A percentile compares a stretch with the other conserved stretches of the same genome.
Evolutionary conservation across 2,113 vertebrate species (phyloP).

Genomic region (Prunella himalayana): DNA sequence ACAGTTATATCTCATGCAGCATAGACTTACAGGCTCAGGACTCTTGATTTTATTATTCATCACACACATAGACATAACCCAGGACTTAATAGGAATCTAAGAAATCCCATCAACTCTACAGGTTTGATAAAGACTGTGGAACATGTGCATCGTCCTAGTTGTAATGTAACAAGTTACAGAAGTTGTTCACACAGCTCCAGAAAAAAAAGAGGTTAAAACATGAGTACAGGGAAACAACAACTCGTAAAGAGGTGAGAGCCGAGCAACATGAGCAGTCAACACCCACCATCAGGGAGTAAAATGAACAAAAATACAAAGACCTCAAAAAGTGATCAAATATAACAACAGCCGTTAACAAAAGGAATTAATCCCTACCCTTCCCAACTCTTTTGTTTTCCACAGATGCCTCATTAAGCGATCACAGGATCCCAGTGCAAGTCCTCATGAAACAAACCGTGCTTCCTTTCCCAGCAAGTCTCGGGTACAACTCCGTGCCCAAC

Average conservation of each 20-base stretch:
- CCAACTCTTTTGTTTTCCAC: not conserved
- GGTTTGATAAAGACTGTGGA: not conserved
- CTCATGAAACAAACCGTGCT: fast-evolving
- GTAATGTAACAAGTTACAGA: not conserved
- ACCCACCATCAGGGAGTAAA: not conserved
- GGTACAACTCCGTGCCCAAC: not conserved
- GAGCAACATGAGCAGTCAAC: not conserved
- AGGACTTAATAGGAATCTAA: not conserved
- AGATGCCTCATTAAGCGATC: not conserved
- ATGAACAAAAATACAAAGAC: not conserved
- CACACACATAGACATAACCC: not conserved
- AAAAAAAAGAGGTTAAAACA: not conserved
- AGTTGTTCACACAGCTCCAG: not conserved
- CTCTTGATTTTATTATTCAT: not conserved
- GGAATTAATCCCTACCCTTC: not conserved
- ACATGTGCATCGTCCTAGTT: fast-evolving
- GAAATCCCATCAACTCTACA: not conserved
- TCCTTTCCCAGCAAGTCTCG: not conserved
- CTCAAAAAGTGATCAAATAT: not conserved
- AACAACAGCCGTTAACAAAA: not conserved
- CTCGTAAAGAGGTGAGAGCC: not conserved
- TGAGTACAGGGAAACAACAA: not conserved
- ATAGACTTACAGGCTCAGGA: not conserved
- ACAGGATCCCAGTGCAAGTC: not conserved
- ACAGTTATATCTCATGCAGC: not conserved